A percentile compares a stretch with the other conserved stretches of the same genome.
These are phyloP conservation scores for Neodiprion pinetum DNA, from an alignment of 1,140 invertebrate genomes.

Conservation along the genomic window DNA sequence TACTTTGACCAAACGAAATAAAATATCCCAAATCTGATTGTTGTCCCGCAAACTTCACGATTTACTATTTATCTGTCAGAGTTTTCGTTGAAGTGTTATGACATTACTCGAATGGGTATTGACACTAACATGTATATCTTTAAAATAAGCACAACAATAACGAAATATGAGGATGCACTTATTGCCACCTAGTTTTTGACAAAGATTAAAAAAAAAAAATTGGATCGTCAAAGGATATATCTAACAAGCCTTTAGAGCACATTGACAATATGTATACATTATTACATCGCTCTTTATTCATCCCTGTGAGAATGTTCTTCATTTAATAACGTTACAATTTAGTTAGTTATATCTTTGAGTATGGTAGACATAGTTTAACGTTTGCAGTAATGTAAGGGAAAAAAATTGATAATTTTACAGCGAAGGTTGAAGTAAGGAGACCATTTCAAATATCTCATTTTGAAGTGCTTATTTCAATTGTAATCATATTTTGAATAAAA, in stretches of 20 bases:
- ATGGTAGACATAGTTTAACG: not conserved
- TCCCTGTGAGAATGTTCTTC: constrained; percentile 1
- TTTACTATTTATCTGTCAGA: not conserved
- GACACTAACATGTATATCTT: not conserved
- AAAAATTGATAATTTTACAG: no score
- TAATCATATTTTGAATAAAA: constrained; percentile 4
- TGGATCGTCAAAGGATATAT: not conserved
- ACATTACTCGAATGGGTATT: not conserved
- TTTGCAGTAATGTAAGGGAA: no score
- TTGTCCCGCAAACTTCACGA: not conserved
- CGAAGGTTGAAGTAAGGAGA: no score
- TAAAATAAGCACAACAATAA: not conserved
- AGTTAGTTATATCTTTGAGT: not conserved
- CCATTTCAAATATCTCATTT: not conserved
- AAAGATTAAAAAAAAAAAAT: not conserved
- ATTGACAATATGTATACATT: not conserved
- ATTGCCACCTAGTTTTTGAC: not conserved
- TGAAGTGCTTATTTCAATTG: not conserved
- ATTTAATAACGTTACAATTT: not conserved
- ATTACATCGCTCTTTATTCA: not conserved
- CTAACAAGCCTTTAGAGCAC: not conserved
- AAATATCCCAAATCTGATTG: no score
- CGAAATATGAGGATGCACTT: not conserved
- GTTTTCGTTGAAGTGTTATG: not conserved
- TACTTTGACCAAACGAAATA: no score